Evolutionary conservation across 2,797 vertebrate genomes (phyloP), one percentile per base, ranked within the genome.

Genomic region (Myotis pilosus): DNA sequence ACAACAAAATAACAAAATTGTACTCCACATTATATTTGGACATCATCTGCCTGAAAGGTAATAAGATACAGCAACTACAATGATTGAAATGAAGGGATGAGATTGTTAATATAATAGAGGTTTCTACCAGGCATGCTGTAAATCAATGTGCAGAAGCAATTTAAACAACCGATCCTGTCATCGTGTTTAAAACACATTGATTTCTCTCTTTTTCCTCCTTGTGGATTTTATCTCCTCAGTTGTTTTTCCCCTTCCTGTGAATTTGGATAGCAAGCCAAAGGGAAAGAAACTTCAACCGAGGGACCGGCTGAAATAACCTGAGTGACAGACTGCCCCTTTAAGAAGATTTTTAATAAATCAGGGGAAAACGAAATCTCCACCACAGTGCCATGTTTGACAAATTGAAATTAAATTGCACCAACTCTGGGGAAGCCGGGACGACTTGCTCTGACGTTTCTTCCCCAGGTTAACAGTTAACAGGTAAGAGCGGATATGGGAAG

Each of bases 261-360:
- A 91, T 72, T 91, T 96, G 49, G 30, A 89, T 38, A 38, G 38
- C 1, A 68, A 96, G 83, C 25, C 53, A 84, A 82, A 94, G 68
- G 93, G 87, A 95, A 95, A 97, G 88, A 95, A 86, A 97, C 74
- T 94, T 96, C 74, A 92, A 92, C 90, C 11, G 30, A 97, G 83
- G 64, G 94, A 76, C 90, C 85, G 94, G 95, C 92, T 93, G 94
- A 91, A 97, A 98, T 69, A 95, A 97, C 96, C 94, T 64, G 97
- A 98, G 97, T 98, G 98, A 98, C 98, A 98, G 98, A 98, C 97
- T 97, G 98, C 96, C 97, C 98, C 95, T 97, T 97, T 98, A 97
- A 97, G 97, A 97, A 97, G 98, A 98, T 97, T 98, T 98, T 97
- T 98, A 98, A 99, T 99, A 99, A 99, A 99, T 99, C 98, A 98